Conservation (phyloP, 1,140 invertebrate species). For the Aphis craccivora region DNA sequence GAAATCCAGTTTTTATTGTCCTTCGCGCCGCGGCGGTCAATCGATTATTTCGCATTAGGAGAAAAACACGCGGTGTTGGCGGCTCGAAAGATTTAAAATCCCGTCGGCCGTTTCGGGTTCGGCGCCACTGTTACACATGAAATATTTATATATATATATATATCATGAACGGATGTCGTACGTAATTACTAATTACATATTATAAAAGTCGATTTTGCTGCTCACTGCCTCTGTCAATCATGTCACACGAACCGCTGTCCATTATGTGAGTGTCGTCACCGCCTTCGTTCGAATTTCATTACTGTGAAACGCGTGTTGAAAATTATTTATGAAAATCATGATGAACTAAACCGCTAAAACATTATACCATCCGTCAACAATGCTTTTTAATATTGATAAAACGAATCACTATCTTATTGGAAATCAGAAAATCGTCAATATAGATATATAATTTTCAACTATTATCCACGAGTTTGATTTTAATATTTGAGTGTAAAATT, state of each 20-base stretch:
- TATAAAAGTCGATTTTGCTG: background rate
- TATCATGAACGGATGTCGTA: background rate
- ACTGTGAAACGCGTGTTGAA: background rate
- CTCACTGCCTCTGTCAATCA: too few species aligned
- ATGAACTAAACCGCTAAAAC: background rate
- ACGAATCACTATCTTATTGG: too few species aligned
- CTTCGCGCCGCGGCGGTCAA: background rate
- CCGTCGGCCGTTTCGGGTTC: slow-evolving; percentile 22
- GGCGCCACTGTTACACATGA: background rate
- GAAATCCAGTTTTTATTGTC: background rate
- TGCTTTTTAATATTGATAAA: too few species aligned
- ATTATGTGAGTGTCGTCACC: background rate
- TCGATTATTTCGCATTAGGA: slow-evolving; percentile 28
- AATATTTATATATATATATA: background rate
- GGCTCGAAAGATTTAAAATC: slow-evolving; percentile 5
- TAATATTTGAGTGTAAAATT: too few species aligned
- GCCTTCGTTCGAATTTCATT: background rate
- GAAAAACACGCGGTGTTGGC: background rate
- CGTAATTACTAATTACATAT: slow-evolving; percentile 26
- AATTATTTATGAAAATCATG: background rate
- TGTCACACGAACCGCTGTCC: background rate
- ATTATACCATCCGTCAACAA: background rate
- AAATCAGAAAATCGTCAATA: too few species aligned
- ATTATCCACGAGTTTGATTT: too few species aligned
- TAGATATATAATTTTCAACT: too few species aligned